A percentile compares a stretch with the other conserved stretches of the same genome.
Evolutionary conservation across 1,140 invertebrate genomes (phyloP).

Genomic region (Andricus grossulariae): DNA sequence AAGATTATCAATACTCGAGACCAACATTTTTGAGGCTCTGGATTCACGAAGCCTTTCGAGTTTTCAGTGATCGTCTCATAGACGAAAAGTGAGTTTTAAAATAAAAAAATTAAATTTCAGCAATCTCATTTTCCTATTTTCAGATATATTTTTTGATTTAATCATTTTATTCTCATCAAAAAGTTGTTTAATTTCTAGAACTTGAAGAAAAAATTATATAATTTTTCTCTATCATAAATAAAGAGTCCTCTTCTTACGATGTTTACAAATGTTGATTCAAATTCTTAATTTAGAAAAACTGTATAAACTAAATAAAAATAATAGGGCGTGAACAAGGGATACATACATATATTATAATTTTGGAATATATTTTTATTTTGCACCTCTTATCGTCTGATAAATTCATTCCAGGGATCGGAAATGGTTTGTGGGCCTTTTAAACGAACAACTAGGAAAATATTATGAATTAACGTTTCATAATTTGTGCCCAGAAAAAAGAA

Average conservation of each 20-base stretch:
- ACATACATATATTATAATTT: neutral
- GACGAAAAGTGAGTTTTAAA: constrained; percentile 80
- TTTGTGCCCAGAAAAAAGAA: constrained; percentile 85
- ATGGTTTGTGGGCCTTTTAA: constrained; percentile 83
- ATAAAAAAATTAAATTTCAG: neutral
- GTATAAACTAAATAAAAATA: too few relatives aligned
- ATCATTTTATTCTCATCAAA: too few relatives aligned
- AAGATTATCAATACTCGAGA: constrained; percentile 85
- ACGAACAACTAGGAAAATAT: constrained; percentile 83
- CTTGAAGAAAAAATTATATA: too few relatives aligned
- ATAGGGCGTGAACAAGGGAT: too few relatives aligned
- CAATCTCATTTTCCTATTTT: too few relatives aligned
- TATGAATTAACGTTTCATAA: constrained; percentile 87
- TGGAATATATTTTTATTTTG: constrained; percentile 44
- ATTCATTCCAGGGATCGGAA: constrained; percentile 79
- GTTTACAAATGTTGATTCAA: too few relatives aligned
- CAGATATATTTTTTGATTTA: neutral
- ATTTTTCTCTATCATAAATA: too few relatives aligned
- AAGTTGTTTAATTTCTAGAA: too few relatives aligned
- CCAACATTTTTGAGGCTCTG: constrained; percentile 84
- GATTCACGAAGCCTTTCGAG: constrained; percentile 89
- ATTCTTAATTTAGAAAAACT: too few relatives aligned
- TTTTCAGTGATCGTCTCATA: constrained; percentile 88
- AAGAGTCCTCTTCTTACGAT: too few relatives aligned
- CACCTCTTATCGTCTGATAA: neutral